phyloP scores from a whole-genome alignment of 2,113 vertebrate genomes.

The Gavialis gangeticus region DNA sequence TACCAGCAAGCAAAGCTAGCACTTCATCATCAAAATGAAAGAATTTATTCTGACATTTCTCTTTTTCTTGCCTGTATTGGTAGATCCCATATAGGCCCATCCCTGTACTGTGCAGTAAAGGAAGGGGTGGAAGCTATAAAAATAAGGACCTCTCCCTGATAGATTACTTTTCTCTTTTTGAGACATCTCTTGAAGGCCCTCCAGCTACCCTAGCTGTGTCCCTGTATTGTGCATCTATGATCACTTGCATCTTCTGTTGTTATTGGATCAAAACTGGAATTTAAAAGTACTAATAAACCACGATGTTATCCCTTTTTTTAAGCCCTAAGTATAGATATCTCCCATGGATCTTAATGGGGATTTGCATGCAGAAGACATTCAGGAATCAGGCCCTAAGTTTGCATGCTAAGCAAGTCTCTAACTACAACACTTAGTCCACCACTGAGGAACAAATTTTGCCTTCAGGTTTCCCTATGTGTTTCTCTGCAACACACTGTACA shows the following conservation, averaged over 20 bases:
- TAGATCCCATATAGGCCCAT: constrained; percentile 52
- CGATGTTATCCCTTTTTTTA: neutral
- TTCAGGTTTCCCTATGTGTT: neutral
- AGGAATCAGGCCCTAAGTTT: neutral
- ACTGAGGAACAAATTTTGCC: neutral
- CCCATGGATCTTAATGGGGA: constrained; percentile 15
- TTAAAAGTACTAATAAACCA: neutral
- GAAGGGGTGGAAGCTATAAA: neutral
- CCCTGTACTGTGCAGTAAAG: neutral
- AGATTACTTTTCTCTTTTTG: constrained; percentile 16
- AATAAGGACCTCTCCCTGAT: constrained; percentile 5
- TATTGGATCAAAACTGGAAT: neutral
- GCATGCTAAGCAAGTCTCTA: neutral
- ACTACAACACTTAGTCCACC: neutral
- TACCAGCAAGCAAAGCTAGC: constrained; percentile 59
- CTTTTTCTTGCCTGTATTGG: constrained; percentile 28
- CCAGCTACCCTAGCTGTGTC: neutral
- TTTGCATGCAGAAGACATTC: neutral
- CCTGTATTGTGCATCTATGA: neutral
- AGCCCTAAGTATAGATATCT: neutral
- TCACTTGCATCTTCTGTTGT: constrained; percentile 1
- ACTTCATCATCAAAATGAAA: constrained; percentile 79
- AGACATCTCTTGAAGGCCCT: neutral
- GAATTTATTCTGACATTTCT: constrained; percentile 73
- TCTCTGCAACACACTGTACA: neutral